Evolutionary conservation across 2,113 vertebrate genomes (phyloP).

Genomic region (Alexandromys fortis): DNA sequence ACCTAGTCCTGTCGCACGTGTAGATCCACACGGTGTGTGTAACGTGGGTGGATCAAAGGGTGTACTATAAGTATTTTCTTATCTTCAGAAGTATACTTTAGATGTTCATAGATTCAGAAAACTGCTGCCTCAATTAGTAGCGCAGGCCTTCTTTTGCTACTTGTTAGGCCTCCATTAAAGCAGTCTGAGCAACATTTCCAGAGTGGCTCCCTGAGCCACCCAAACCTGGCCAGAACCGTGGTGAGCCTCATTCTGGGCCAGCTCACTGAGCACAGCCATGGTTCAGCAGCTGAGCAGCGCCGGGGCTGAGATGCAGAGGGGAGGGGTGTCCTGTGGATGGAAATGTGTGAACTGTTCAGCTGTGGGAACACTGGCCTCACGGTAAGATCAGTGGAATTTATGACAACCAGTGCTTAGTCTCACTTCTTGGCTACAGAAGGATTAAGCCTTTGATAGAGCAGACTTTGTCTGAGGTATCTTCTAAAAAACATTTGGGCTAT

Average conservation of each 20-base stretch:
- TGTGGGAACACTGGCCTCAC: not conserved
- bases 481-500: not conserved
- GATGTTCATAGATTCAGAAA: not conserved
- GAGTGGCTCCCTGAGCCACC: not conserved
- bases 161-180: not conserved
- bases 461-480: slow-evolving; percentile 36
- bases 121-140: not conserved
- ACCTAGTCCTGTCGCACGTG: not conserved
- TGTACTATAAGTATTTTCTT: not conserved
- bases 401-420: not conserved
- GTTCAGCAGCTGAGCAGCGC: not conserved
- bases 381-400: slow-evolving; percentile 39
- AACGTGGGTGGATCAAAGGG: too few relatives aligned
- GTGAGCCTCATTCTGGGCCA: not conserved
- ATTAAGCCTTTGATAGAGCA: not conserved
- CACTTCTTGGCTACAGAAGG: not conserved
- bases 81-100: not conserved
- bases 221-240: not conserved
- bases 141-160: not conserved
- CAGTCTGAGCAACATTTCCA: not conserved
- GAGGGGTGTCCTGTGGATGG: not conserved
- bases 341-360: not conserved
- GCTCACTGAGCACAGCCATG: not conserved
- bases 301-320: not conserved
- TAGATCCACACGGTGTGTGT: not conserved